Evolutionary conservation across 2,888 invertebrate species (phyloP), one percentile per base, ranked within the genome.

Genomic region (Drymonia ruficornis): DNA sequence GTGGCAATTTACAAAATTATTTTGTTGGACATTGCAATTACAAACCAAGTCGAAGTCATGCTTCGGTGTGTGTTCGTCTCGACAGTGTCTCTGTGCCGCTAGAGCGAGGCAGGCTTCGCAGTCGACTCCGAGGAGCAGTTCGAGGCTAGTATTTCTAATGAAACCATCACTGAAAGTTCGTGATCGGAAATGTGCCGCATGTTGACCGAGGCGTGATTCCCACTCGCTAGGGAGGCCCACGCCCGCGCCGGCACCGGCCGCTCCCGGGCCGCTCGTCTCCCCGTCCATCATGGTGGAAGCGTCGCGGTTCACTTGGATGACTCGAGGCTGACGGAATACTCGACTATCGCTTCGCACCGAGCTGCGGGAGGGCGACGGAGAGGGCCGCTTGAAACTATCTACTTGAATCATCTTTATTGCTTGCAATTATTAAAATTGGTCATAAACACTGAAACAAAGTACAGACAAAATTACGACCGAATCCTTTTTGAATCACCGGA

Each of bases 111-210:
- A 93, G 48, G 93, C 91, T 65, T 93, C 93, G 63, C 93, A 93
- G 63, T 93, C 92, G 18, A 92, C 91, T n/a, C 93, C 93, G 3
- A 93, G 86, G 5, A 93, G 78, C 1, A 93, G 83, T 63, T 93
- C 93, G 28, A 93, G 87, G 67, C 93, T 93, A 38, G 91, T 89
- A 70, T 93, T 93, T 59, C 91, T 81, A 58, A 93, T 86, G 70
- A 93, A 93, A 49, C 93, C 93, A 55, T 93, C 93, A 65, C 93
- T 93, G 68, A 93, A 91, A 5, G 93, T 93, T 19, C 93, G 83
- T 9, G 93, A 92, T 50, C 93, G 86, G 63, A 91, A 91, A 61
- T 90, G 87, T 42, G 89, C 72, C 3, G 83, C 78, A 49, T 86
- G 86, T 49, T 82, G 84, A 6, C 74, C 74, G 19, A 78, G 70